Evolutionary conservation across 2,888 invertebrate genomes (phyloP).

Genomic region (Papilio demoleus): DNA sequence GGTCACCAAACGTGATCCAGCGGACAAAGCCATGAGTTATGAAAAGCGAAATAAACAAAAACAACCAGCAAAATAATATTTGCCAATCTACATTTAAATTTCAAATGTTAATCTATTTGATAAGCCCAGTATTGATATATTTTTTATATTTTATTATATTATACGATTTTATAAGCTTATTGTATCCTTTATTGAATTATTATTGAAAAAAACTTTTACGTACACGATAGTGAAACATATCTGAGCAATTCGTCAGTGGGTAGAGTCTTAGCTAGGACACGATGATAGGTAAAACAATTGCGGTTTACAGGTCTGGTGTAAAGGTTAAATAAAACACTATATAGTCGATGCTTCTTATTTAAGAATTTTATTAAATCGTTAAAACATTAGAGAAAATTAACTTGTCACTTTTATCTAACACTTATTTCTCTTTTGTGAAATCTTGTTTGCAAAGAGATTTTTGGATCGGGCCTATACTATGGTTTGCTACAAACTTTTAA

Average conservation of each 20-base stretch:
- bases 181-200: neutral
- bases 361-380: conserved; percentile 25
- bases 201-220: no score
- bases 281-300: no score
- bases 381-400: conserved; percentile 9
- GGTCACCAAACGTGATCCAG: conserved; percentile 56
- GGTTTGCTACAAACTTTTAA: conserved; percentile 4
- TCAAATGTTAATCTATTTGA: conserved; percentile 11
- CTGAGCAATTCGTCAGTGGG: no score
- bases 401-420: conserved; percentile 20
- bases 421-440: conserved; percentile 2
- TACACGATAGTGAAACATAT: no score
- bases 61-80: conserved; percentile 1
- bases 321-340: neutral
- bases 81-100: neutral
- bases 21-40: conserved; percentile 65
- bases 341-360: neutral
- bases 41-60: conserved; percentile 21
- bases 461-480: neutral
- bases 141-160: conserved; percentile 1
- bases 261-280: no score
- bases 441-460: neutral
- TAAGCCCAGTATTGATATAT: conserved; percentile 5
- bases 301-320: no score
- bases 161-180: conserved; percentile 2